Percentiles rank a stretch among this genome's conserved stretches.
Evolutionary conservation across 2,888 invertebrate species (phyloP).

Genomic region (Caradrina clavipalpis): DNA sequence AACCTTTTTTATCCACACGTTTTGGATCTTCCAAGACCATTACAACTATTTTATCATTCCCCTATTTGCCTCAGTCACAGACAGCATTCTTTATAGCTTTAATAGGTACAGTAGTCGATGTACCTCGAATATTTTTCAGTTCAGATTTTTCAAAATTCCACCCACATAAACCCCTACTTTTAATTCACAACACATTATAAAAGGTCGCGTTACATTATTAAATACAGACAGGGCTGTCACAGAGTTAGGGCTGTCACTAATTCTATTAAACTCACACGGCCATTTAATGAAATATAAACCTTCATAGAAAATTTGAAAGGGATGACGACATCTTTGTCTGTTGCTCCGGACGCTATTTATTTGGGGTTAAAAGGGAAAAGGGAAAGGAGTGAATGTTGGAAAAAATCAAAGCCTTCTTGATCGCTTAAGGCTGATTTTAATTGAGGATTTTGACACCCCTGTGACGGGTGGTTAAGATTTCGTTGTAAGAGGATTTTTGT

Average conservation of each 20-base stretch:
- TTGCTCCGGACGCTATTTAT: conserved; percentile 34
- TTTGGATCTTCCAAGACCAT: too few species aligned
- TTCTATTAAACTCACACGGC: conserved; percentile 43
- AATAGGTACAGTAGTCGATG: too few species aligned
- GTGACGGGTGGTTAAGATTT: neutral
- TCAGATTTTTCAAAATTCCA: neutral
- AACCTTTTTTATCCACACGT: too few species aligned
- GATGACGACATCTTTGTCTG: conserved; percentile 30
- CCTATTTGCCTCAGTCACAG: too few species aligned
- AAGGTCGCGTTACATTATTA: conserved; percentile 60
- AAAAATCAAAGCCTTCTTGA: conserved; percentile 20
- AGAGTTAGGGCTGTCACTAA: conserved; percentile 45
- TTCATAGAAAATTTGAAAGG: conserved; percentile 33
- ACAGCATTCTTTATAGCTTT: too few species aligned
- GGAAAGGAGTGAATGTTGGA: conserved; percentile 8
- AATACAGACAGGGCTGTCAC: conserved; percentile 44
- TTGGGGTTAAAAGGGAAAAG: conserved; percentile 29
- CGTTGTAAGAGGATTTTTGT: conserved; percentile 5
- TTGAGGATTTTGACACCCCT: conserved; percentile 43
- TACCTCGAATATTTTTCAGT: neutral
- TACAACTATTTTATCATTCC: too few species aligned
- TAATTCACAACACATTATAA: conserved; percentile 37
- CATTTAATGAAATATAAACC: conserved; percentile 47
- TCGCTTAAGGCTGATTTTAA: conserved; percentile 51
- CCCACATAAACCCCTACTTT: conserved; percentile 20